Evolutionary conservation across 2,888 invertebrate genomes (phyloP).

Genomic region (Tortricodes alternella): DNA sequence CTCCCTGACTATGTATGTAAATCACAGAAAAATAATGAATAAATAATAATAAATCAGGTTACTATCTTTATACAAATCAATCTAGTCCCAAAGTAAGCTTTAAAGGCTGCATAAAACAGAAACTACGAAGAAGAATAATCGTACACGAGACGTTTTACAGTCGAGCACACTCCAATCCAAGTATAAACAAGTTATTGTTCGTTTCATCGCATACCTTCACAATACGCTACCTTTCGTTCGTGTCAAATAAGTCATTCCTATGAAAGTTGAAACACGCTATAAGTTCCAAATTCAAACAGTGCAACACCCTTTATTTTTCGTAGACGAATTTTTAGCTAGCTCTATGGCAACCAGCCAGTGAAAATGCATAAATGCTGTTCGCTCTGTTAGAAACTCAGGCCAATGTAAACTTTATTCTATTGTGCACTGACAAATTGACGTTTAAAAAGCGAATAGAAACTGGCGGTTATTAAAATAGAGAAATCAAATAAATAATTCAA

Average conservation of each 20-base stretch:
- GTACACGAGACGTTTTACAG: constrained; percentile 18
- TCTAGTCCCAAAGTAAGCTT: too few species aligned
- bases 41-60: too few species aligned
- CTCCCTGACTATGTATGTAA: too few species aligned
- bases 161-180: constrained; percentile 16
- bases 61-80: too few species aligned
- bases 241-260: constrained; percentile 25
- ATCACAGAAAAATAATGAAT: too few species aligned
- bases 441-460: background rate
- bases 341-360: constrained; percentile 68
- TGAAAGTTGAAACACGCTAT: constrained; percentile 47
- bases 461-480: background rate
- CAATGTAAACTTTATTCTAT: constrained; percentile 43
- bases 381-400: constrained; percentile 19
- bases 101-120: constrained; percentile 13
- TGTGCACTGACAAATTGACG: background rate
- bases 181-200: constrained; percentile 27
- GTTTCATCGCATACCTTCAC: constrained; percentile 13
- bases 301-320: constrained; percentile 65
- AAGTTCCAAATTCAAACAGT: constrained; percentile 65
- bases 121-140: constrained; percentile 8
- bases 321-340: constrained; percentile 60
- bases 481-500: background rate
- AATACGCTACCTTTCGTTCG: constrained; percentile 21
- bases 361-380: constrained; percentile 31